Base-by-base conservation (phyloP, 2,888 invertebrate genomes). In the Laothoe populi region DNA sequence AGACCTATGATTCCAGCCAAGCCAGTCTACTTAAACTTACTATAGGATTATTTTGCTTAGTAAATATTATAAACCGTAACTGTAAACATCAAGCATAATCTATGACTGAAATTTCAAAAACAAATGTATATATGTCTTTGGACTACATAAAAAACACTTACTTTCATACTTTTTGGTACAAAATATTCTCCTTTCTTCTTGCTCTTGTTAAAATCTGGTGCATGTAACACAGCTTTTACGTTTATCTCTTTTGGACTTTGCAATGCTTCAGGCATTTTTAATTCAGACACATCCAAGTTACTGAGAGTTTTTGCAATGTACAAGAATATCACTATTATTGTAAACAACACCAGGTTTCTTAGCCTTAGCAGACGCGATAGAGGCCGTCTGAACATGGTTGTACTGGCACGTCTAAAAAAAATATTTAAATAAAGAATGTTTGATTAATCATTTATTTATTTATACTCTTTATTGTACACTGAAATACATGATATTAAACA, bases 301-400 rank as follows among this genome's bases (percentile, higher is more conserved):
- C 62, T 67, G 1, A 84, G 66, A 1, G 70, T 66, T 66, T 79
- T 86, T 0, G 84, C 61, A n/a, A 82, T 65, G 63, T 88, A 89
- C 42, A 89, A 59, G 8, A 87, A 45, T 16, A 84, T 75, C 0
- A 88, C 68, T 26, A 88, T 63, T 11, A 84, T n/a, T 1, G 86
- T 86, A 8, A 89, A 49, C n/a, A 78, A 65, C 1, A 86, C 13
- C 1, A 91, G 78, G 64, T 86, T 89, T 0, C 88, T 79, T 1
- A 87, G 49, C 63, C 84, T 79, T 10, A 90, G 64, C 3, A 88
- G 65, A n/a, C 90, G 82, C 26, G 77, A 63, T 11, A 81, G 57
- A 59, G 78, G 74, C 1, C 89, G 75, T 62, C 87, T 73, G 64
- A 86, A 73, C 5, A 73, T 68, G 61, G 68, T 63, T 74, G 75